These are phyloP conservation scores for Platycheirus rosarum DNA, from an alignment of 2,888 invertebrate species.

Conservation along the genomic window DNA sequence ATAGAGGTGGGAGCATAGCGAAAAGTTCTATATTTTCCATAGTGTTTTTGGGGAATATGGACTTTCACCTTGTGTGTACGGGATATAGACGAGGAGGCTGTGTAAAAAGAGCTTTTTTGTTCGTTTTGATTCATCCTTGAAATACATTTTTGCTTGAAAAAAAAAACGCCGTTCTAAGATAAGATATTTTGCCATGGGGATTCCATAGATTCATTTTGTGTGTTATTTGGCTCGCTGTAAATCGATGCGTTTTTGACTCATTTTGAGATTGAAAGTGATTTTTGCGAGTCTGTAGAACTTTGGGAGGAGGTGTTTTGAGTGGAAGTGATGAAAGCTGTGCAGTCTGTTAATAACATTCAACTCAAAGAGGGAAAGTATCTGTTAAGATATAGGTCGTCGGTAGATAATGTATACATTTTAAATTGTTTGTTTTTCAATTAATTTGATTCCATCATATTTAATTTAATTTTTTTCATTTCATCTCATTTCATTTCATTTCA, in stretches of 20 bases:
- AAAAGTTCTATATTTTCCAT: constrained; percentile 63
- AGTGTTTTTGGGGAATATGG: constrained; percentile 4
- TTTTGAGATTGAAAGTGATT: constrained; percentile 73
- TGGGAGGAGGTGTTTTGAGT: constrained; percentile 35
- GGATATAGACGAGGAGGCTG: constrained; percentile 3
- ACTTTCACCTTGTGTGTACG: constrained; percentile 33
- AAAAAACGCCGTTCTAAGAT: constrained; percentile 50
- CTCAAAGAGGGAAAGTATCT: constrained; percentile 39
- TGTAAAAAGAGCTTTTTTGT: constrained; percentile 45
- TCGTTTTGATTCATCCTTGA: constrained; percentile 68
- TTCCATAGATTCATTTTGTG: constrained; percentile 9
- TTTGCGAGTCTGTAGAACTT: constrained; percentile 25
- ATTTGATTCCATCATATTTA: too few relatives aligned
- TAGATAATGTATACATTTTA: too few relatives aligned
- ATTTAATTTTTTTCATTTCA: too few relatives aligned
- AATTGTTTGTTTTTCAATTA: too few relatives aligned
- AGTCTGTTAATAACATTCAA: constrained; percentile 2
- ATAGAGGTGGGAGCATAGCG: constrained; percentile 57
- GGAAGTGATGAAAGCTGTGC: constrained; percentile 38
- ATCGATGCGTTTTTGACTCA: constrained; percentile 49
- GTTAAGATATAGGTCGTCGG: too few relatives aligned
- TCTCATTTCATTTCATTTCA: too few relatives aligned
- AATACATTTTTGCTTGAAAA: constrained; percentile 45
- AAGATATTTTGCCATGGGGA: constrained; percentile 63
- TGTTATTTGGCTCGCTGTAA: not conserved